Evolutionary conservation across 2,888 invertebrate genomes (phyloP).

Genomic region (Chaetogeoica ovagalla): DNA sequence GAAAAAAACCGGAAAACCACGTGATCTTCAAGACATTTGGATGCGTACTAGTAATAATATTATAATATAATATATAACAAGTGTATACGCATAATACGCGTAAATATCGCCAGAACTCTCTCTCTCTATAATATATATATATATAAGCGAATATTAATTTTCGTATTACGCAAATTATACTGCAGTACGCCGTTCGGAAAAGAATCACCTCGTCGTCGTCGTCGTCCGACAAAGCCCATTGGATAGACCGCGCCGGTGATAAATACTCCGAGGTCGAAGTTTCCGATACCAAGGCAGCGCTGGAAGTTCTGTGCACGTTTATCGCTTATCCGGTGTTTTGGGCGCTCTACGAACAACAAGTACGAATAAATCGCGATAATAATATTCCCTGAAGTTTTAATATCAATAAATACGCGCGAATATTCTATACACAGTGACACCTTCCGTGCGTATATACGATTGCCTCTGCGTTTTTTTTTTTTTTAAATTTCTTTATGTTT

Average conservation of each 20-base stretch:
- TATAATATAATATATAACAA: too few relatives aligned
- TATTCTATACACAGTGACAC: too few relatives aligned
- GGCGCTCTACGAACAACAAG: conserved; percentile 83
- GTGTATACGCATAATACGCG: too few relatives aligned
- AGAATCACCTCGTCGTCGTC: not conserved
- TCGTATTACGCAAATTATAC: not conserved
- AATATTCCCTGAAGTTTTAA: too few relatives aligned
- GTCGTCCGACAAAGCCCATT: not conserved
- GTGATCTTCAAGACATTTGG: conserved; percentile 36
- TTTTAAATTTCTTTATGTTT: too few relatives aligned
- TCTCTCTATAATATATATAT: too few relatives aligned
- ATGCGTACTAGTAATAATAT: conserved; percentile 30
- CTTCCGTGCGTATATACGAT: too few relatives aligned
- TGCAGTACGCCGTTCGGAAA: conserved; percentile 3
- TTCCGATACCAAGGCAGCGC: conserved; percentile 70
- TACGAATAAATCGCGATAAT: conserved; percentile 54
- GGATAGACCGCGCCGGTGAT: conserved; percentile 59
- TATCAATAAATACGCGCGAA: too few relatives aligned
- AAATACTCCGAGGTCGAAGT: conserved; percentile 35
- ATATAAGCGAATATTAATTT: not conserved
- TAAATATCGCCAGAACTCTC: too few relatives aligned
- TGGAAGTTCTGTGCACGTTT: conserved; percentile 70
- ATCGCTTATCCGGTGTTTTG: conserved; percentile 79
- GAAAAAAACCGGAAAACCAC: conserved; percentile 34
- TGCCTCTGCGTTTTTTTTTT: too few relatives aligned